Percentiles rank a stretch among this genome's conserved stretches.
phyloP scores from a whole-genome alignment of 2,888 invertebrate genomes.

The Junonia oenone region DNA sequence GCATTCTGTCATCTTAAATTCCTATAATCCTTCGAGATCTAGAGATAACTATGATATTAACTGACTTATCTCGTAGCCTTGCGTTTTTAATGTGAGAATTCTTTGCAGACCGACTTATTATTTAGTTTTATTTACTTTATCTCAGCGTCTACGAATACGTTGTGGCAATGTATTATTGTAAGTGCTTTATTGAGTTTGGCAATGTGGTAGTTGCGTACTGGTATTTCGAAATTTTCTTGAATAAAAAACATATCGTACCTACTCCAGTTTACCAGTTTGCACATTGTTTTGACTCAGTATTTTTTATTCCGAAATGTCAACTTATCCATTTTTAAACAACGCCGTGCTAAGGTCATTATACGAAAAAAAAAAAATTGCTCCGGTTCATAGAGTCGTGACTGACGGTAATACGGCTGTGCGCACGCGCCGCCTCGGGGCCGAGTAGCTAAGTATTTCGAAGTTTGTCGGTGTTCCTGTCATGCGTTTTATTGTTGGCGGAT shows the following conservation, averaged over 20 bases:
- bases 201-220: slow-evolving; percentile 8
- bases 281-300: neutral
- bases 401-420: slow-evolving; percentile 49
- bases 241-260: neutral
- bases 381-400: slow-evolving; percentile 65
- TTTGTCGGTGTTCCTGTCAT: slow-evolving; percentile 59
- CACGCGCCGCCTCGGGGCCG: slow-evolving; percentile 66
- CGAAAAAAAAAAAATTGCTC: slow-evolving; percentile 58
- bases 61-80: slow-evolving; percentile 43
- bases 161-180: slow-evolving; percentile 38
- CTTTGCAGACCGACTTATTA: slow-evolving; percentile 40
- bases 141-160: slow-evolving; percentile 40
- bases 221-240: neutral
- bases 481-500: slow-evolving; percentile 59
- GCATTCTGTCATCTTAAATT: slow-evolving; percentile 46
- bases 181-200: slow-evolving; percentile 5
- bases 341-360: slow-evolving; percentile 48
- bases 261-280: neutral
- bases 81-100: slow-evolving; percentile 64
- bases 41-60: slow-evolving; percentile 25
- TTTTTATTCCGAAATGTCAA: slow-evolving; percentile 25
- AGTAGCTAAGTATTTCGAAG: slow-evolving; percentile 56
- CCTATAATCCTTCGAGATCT: slow-evolving; percentile 22
- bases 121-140: slow-evolving; percentile 59
- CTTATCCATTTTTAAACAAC: slow-evolving; percentile 31